These are phyloP conservation scores for Macrocentrus cingulum DNA, from an alignment of 1,140 invertebrate genomes.

Conservation along the genomic window DNA sequence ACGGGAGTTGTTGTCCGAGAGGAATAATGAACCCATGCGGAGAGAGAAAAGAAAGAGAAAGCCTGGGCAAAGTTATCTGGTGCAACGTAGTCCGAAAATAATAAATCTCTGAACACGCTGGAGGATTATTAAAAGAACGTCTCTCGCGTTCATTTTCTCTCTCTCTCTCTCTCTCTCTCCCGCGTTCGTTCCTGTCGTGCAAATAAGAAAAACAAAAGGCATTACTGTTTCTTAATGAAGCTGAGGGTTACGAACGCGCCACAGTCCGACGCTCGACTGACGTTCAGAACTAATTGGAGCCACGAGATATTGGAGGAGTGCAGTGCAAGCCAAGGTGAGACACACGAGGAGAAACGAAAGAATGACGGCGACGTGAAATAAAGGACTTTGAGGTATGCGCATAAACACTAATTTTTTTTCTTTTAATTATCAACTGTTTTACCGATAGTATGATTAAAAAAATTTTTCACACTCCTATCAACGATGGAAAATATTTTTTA, in stretches of 20 bases:
- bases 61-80: slow-evolving; percentile 50
- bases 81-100: slow-evolving; percentile 55
- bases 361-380: slow-evolving; percentile 6
- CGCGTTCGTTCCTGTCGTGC: slow-evolving; percentile 37
- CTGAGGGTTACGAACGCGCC: slow-evolving; percentile 41
- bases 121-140: slow-evolving; percentile 57
- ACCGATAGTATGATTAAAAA: too few relatives aligned
- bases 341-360: slow-evolving; percentile 23
- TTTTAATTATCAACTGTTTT: background rate
- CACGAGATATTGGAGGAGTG: slow-evolving; percentile 46
- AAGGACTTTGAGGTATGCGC: background rate
- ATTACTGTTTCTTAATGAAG: slow-evolving; percentile 60
- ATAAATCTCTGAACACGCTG: slow-evolving; percentile 56
- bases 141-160: slow-evolving; percentile 6
- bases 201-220: slow-evolving; percentile 55
- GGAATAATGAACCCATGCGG: too few relatives aligned
- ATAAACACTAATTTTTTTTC: background rate
- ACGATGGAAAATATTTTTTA: too few relatives aligned
- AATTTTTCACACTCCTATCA: too few relatives aligned
- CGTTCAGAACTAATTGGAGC: slow-evolving; percentile 52
- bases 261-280: slow-evolving; percentile 34
- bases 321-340: slow-evolving; percentile 24
- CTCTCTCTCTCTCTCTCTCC: slow-evolving; percentile 34
- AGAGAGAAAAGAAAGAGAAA: too few relatives aligned
- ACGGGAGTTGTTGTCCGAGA: too few relatives aligned